Evolutionary conservation across 2,113 vertebrate genomes (phyloP), one percentile per base, ranked within the genome.

Genomic region (Bagarius yarrelli): DNA sequence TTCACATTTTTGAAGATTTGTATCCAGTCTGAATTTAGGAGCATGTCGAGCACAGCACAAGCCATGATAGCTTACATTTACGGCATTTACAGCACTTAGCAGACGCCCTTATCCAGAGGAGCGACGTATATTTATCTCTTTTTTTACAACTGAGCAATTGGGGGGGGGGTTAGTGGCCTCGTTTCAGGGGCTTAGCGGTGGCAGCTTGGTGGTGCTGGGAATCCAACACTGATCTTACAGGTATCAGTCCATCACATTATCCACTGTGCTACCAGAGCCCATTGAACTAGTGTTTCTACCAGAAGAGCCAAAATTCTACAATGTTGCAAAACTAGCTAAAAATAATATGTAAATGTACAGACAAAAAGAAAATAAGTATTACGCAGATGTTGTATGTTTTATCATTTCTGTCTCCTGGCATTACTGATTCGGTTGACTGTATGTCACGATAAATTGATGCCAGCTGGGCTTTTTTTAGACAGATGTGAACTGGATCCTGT

Each of bases 401-500:
- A 8, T 14, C 57, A 40, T 71, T 63, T 60, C 40, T 56, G 61
- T 40, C 44, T 61, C 32, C 40, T 53, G 50, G 47, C 70, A 72
- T 53, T 50, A 53, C 50, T 32, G 47, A 56, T 50, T 47, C 59
- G 18, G 36, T 13, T 12, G 50, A 21, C 76, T 18, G 59, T 57
- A 70, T 66, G 70, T 79, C 76, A 66, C 73, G 70, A 56, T 44
- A 14, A 50, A 56, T 23, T 83, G 52, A 15, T 73, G 53, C 60
- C 84, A n/a, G 70, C 66, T 59, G 75, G 55, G 76, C 27, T 83
- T 83, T 86, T 85, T 67, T 82, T 64, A 86, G 72, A 77, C 73
- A 76, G 61, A 67, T 30, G 69, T 87, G 83, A 88, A 89, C 82
- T 86, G 79, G 86, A 67, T 79, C 4, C 18, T 76, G 72, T 84